Percentiles rank a stretch among this genome's conserved stretches.
Conservation (phyloP, 1,140 invertebrate species). For the Micrasema longulum region DNA sequence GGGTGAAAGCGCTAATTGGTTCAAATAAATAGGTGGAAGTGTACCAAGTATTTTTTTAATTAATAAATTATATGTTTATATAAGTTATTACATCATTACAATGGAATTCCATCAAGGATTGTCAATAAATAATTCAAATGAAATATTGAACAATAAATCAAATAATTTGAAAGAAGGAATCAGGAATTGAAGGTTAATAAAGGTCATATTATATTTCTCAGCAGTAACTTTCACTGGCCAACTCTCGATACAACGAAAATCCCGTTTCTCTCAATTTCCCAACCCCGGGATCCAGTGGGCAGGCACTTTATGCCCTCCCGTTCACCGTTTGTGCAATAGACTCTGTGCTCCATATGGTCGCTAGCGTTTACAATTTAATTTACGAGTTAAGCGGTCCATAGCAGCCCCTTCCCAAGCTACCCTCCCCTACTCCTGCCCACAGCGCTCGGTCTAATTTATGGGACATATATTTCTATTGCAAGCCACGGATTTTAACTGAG, state of each 20-base stretch:
- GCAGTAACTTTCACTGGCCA: constrained; percentile 26
- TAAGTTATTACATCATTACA: too few relatives aligned
- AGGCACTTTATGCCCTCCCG: constrained; percentile 18
- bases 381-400: constrained; percentile 46
- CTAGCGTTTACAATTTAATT: constrained; percentile 51
- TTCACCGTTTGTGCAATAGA: constrained; percentile 32
- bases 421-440: background rate
- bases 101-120: too few relatives aligned
- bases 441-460: constrained; percentile 51
- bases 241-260: constrained; percentile 25
- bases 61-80: too few relatives aligned
- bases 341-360: constrained; percentile 47
- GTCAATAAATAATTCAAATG: too few relatives aligned
- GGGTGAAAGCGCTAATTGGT: too few relatives aligned
- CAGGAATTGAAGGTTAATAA: constrained; percentile 11
- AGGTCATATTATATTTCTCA: constrained; percentile 10
- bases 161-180: too few relatives aligned
- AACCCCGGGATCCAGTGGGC: constrained; percentile 1
- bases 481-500: constrained; percentile 50
- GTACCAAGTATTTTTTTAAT: too few relatives aligned
- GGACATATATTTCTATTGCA: constrained; percentile 52
- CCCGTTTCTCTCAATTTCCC: constrained; percentile 32
- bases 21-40: too few relatives aligned
- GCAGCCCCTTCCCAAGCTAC: constrained; percentile 16
- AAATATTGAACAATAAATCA: too few relatives aligned